phyloP scores from a whole-genome alignment of 2,113 vertebrate genomes.

The Sminthopsis crassicaudata region DNA sequence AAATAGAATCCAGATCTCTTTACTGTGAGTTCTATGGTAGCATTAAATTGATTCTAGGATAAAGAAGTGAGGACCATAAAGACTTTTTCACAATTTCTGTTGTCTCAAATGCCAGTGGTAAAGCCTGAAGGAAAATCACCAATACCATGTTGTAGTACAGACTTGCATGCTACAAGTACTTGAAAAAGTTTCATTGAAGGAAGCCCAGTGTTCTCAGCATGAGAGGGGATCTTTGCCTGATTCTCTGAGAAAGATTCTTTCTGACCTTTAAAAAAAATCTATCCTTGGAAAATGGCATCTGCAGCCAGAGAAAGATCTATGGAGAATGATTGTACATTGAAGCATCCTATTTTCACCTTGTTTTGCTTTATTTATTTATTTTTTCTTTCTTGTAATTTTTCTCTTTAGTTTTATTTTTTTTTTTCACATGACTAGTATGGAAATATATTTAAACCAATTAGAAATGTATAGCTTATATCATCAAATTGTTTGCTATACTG shows the following conservation, averaged over 20 bases:
- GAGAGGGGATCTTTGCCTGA: not conserved
- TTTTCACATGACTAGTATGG: too few relatives aligned
- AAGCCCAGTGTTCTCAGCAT: not conserved
- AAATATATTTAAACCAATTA: too few relatives aligned
- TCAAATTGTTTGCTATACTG: too few relatives aligned
- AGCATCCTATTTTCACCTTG: too few relatives aligned
- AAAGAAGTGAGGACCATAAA: conserved; percentile 47
- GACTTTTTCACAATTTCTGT: conserved; percentile 51
- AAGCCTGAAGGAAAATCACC: not conserved
- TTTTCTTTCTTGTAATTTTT: too few relatives aligned
- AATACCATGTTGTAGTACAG: conserved; percentile 42
- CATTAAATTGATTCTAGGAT: not conserved
- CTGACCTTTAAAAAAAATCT: not conserved
- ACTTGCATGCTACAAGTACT: conserved; percentile 9
- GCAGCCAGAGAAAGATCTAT: too few relatives aligned
- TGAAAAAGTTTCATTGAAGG: conserved; percentile 66
- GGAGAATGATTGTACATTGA: too few relatives aligned
- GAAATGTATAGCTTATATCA: too few relatives aligned
- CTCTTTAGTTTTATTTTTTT: too few relatives aligned
- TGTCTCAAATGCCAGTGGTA: conserved; percentile 56
- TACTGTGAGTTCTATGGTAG: not conserved
- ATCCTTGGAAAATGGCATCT: not conserved
- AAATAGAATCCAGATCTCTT: not conserved
- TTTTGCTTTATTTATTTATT: too few relatives aligned
- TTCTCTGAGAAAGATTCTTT: conserved; percentile 33